Conservation (phyloP, 2,888 invertebrate genomes). For the Eupeodes luniger region DNA sequence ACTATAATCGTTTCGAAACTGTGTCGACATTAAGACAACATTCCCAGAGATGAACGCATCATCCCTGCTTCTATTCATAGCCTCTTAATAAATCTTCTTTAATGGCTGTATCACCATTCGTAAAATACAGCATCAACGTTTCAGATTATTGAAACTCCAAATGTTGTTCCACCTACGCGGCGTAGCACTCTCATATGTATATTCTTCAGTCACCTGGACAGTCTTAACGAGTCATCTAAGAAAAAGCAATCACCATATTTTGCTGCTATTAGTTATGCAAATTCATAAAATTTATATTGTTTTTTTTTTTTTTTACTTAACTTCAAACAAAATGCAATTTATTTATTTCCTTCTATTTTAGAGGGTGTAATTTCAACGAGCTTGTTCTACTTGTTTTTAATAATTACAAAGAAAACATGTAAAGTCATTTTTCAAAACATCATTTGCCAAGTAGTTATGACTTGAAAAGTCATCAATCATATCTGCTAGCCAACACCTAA, state of each 20-base stretch:
- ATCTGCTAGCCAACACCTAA: neutral
- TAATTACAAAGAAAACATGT: conserved; percentile 14
- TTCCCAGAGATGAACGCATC: conserved; percentile 31
- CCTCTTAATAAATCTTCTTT: conserved; percentile 47
- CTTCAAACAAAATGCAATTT: conserved; percentile 14
- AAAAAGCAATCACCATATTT: neutral
- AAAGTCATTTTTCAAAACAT: conserved; percentile 39
- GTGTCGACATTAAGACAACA: conserved; percentile 12
- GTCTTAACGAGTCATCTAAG: neutral
- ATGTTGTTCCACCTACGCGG: conserved; percentile 33
- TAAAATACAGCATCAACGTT: conserved; percentile 4
- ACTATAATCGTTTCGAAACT: conserved; percentile 10
- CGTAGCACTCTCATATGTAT: neutral
- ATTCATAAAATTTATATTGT: conserved; percentile 19
- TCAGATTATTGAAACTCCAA: conserved; percentile 9
- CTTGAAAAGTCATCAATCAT: conserved; percentile 52
- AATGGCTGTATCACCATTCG: conserved; percentile 11
- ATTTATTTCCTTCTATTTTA: conserved; percentile 8
- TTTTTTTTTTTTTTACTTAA: neutral
- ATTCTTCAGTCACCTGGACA: conserved; percentile 11
- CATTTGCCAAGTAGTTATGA: conserved; percentile 40
- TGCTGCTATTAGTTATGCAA: conserved; percentile 2
- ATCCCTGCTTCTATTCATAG: conserved; percentile 29
- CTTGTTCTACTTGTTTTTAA: conserved; percentile 11
- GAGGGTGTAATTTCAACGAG: conserved; percentile 19